phyloP scores from a whole-genome alignment of 2,888 invertebrate genomes.

The Plagodis pulveraria region DNA sequence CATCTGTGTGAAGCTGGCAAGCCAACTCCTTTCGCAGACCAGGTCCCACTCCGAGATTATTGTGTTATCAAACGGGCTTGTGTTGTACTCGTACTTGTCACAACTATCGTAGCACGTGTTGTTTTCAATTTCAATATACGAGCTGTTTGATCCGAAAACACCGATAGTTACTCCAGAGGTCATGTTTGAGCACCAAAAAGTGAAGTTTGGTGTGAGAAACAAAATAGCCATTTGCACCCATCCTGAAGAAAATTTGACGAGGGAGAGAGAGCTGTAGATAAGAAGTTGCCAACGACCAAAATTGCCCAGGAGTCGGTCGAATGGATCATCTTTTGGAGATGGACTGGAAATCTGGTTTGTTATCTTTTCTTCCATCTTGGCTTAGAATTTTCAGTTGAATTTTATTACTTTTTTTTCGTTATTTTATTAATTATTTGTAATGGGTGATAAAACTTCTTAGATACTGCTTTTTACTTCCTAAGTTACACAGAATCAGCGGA shows the following conservation, averaged over 20 bases:
- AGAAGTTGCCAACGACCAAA: conserved; percentile 90
- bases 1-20: conserved; percentile 89
- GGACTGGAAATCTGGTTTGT: conserved; percentile 38
- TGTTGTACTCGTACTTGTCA: conserved; percentile 83
- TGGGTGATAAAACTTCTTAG: too few relatives aligned
- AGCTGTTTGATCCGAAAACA: not conserved
- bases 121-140: conserved; percentile 54
- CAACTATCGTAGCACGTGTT: conserved; percentile 83
- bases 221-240: conserved; percentile 92
- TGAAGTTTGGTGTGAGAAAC: conserved; percentile 88
- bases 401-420: too few relatives aligned
- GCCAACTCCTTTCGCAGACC: conserved; percentile 86
- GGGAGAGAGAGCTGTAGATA: conserved; percentile 86
- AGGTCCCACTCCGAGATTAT: conserved; percentile 91
- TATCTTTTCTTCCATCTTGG: conserved; percentile 61
- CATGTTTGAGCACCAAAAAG: conserved; percentile 73
- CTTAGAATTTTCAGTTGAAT: not conserved
- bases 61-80: conserved; percentile 87
- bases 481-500: too few relatives aligned
- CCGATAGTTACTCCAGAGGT: not conserved
- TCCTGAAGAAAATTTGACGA: conserved; percentile 90
- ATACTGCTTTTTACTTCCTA: too few relatives aligned
- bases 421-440: too few relatives aligned
- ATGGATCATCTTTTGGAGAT: conserved; percentile 59
- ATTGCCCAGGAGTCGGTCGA: conserved; percentile 67